phyloP scores from a whole-genome alignment of 1,140 invertebrate species.

The Diorhabda elongata region DNA sequence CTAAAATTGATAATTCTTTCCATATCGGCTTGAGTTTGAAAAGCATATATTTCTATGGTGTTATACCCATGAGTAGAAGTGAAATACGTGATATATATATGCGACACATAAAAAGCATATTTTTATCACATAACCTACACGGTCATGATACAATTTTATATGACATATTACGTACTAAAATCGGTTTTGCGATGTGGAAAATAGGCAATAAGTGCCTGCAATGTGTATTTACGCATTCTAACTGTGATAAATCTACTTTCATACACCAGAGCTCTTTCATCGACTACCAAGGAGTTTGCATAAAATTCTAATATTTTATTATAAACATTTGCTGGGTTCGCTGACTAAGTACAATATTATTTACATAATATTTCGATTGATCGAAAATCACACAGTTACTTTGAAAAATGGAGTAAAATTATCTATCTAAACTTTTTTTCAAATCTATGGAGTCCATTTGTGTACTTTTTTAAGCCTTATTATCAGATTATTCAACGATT shows the following conservation, averaged over 20 bases:
- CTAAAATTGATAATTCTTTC: too few relatives aligned
- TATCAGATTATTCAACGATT: too few relatives aligned
- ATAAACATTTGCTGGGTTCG: neutral
- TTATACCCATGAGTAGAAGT: slow-evolving; percentile 39
- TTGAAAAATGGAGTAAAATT: too few relatives aligned
- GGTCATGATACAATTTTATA: slow-evolving; percentile 37
- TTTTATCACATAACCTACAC: slow-evolving; percentile 36
- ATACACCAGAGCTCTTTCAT: slow-evolving; percentile 16
- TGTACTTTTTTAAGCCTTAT: too few relatives aligned
- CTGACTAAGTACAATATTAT: too few relatives aligned
- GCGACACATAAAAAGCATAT: slow-evolving; percentile 40
- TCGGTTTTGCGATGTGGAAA: slow-evolving; percentile 38
- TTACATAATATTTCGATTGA: too few relatives aligned
- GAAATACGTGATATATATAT: slow-evolving; percentile 39
- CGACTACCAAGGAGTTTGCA: slow-evolving; percentile 23
- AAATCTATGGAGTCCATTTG: too few relatives aligned
- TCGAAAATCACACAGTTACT: too few relatives aligned
- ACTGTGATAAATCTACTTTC: slow-evolving; percentile 24
- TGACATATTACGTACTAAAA: slow-evolving; percentile 41
- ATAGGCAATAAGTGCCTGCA: slow-evolving; percentile 36
- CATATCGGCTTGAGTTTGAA: neutral
- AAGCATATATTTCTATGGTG: slow-evolving; percentile 40
- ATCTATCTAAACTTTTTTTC: too few relatives aligned
- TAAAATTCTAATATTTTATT: slow-evolving; percentile 26
- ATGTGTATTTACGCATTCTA: slow-evolving; percentile 32